A percentile compares a stretch with the other conserved stretches of the same genome.
Conservation (phyloP, 2,113 vertebrate genomes). For the Hepsetus odoe region DNA sequence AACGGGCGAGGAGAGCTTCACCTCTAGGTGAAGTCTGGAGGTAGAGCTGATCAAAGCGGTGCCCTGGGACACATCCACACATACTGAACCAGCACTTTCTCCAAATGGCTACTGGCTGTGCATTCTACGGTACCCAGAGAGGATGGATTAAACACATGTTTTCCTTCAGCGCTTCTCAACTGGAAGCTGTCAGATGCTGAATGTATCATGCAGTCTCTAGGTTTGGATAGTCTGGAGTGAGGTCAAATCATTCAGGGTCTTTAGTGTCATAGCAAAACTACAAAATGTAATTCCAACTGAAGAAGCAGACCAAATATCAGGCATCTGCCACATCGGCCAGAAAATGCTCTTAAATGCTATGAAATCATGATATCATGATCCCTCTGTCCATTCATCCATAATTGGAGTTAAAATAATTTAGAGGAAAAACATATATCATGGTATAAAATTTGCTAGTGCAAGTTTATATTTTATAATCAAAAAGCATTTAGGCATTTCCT, state of each 20-base stretch:
- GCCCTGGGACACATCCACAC: slow-evolving; percentile 72
- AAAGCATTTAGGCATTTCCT: neutral
- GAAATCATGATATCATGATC: too few relatives aligned
- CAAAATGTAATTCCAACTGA: neutral
- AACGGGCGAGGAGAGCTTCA: slow-evolving; percentile 66
- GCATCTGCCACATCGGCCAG: too few relatives aligned
- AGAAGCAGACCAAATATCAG: too few relatives aligned
- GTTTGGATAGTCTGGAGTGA: neutral
- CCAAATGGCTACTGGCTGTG: slow-evolving; percentile 64
- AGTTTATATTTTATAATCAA: neutral
- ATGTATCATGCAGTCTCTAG: neutral
- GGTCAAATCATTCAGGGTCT: neutral
- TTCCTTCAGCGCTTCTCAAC: slow-evolving; percentile 58
- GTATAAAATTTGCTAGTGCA: too few relatives aligned
- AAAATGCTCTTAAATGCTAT: too few relatives aligned
- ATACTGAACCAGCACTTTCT: slow-evolving; percentile 78
- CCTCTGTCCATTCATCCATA: too few relatives aligned
- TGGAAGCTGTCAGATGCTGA: slow-evolving; percentile 53
- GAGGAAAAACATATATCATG: too few relatives aligned
- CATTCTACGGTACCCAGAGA: slow-evolving; percentile 57
- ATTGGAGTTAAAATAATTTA: too few relatives aligned
- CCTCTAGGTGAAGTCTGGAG: slow-evolving; percentile 79
- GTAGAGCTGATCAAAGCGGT: slow-evolving; percentile 78
- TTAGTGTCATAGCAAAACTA: neutral
- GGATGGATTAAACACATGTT: slow-evolving; percentile 59